phyloP scores from a whole-genome alignment of 2,113 vertebrate genomes.

The Oostethus manadensis region DNA sequence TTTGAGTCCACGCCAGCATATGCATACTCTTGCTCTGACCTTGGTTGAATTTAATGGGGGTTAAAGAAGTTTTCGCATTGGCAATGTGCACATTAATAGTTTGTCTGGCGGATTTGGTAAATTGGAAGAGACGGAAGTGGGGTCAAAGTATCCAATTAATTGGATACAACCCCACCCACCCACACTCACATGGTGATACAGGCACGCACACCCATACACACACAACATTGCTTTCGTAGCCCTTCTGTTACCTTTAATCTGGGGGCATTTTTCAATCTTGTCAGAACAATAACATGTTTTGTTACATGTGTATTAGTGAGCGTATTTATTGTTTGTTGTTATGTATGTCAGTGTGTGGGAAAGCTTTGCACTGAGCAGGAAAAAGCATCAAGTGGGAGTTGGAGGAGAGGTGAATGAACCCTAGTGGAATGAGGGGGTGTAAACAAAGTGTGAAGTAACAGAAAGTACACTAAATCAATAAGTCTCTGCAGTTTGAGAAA shows the following conservation, averaged over 20 bases:
- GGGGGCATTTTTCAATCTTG: conserved; percentile 20
- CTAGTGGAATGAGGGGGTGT: conserved; percentile 32
- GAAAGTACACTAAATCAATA: conserved; percentile 46
- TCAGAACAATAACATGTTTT: conserved; percentile 8
- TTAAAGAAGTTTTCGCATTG: conserved; percentile 96
- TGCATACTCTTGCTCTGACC: conserved; percentile 94
- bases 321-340: neutral
- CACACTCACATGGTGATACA: conserved; percentile 27
- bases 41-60: conserved; percentile 97
- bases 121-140: conserved; percentile 90
- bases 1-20: conserved; percentile 94
- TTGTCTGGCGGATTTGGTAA: conserved; percentile 94
- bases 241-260: conserved; percentile 21
- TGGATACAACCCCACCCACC: conserved; percentile 70
- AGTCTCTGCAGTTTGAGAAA: conserved; percentile 33
- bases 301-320: neutral
- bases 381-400: conserved; percentile 25
- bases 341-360: conserved; percentile 11
- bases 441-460: conserved; percentile 40
- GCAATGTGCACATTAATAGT: conserved; percentile 91
- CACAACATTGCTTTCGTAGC: conserved; percentile 6
- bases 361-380: conserved; percentile 6
- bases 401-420: conserved; percentile 36
- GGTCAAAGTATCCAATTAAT: conserved; percentile 94
- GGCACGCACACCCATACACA: neutral